A percentile compares a stretch with the other conserved stretches of the same genome.
Conservation (phyloP, 2,888 invertebrate genomes). For the Orchesellides sinensis region DNA sequence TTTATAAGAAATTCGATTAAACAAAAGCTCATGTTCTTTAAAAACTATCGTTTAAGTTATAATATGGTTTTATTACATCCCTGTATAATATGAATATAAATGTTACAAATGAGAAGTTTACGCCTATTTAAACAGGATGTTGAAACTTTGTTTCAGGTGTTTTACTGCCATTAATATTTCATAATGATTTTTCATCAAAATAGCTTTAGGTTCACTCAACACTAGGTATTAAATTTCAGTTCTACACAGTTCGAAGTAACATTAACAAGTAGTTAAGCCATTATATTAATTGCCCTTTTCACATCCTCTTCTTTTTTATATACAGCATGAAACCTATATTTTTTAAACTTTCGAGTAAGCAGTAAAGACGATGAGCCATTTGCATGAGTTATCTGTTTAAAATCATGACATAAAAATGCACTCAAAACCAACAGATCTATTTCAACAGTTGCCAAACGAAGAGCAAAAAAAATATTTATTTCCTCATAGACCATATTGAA, state of each 20-base stretch:
- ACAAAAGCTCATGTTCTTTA: no score
- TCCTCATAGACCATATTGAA: no score
- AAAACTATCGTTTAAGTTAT: no score
- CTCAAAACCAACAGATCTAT: constrained; percentile 37
- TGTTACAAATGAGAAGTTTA: background rate
- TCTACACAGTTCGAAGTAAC: constrained; percentile 44
- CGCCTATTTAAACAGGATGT: constrained; percentile 13
- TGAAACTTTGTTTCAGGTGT: constrained; percentile 2
- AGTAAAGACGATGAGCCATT: constrained; percentile 14
- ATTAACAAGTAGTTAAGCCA: constrained; percentile 57
- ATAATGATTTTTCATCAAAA: constrained; percentile 33
- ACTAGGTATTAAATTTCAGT: constrained; percentile 38
- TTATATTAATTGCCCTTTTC: constrained; percentile 44
- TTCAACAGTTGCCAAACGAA: constrained; percentile 30
- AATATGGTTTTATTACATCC: no score
- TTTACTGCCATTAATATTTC: constrained; percentile 23
- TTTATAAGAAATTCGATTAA: background rate
- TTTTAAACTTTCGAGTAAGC: no score
- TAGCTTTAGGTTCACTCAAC: constrained; percentile 8
- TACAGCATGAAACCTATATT: background rate
- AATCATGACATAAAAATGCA: constrained; percentile 58
- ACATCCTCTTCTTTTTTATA: constrained; percentile 26
- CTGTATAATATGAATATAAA: background rate
- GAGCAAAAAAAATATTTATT: background rate
- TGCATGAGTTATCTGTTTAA: constrained; percentile 32